These are phyloP conservation scores for Natator depressus DNA, from an alignment of 2,113 vertebrate species.

Conservation along the genomic window DNA sequence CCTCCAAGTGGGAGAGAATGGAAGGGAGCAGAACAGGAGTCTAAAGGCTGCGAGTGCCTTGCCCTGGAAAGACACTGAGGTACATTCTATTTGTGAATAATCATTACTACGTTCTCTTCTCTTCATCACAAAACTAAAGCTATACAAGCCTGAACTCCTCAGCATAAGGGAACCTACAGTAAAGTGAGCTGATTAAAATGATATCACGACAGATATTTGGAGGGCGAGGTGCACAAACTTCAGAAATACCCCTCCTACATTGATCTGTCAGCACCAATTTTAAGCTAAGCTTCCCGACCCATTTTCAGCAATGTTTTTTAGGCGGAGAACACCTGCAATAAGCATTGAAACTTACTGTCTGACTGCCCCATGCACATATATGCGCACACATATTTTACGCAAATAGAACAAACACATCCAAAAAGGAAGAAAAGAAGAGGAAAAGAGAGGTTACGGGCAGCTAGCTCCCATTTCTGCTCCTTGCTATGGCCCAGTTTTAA, in stretches of 20 bases:
- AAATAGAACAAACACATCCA: not conserved
- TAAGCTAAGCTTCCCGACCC: not conserved
- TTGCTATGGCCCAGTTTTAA: too few relatives aligned
- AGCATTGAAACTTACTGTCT: not conserved
- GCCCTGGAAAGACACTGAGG: not conserved
- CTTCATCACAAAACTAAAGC: not conserved
- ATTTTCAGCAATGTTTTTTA: not conserved
- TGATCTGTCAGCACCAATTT: slow-evolving; percentile 32
- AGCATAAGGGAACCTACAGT: not conserved
- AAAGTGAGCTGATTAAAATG: not conserved
- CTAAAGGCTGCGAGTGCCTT: not conserved
- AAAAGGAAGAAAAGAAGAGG: not conserved
- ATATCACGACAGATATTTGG: not conserved
- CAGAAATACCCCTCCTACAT: slow-evolving; percentile 29
- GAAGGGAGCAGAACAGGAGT: not conserved
- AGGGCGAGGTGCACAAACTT: not conserved
- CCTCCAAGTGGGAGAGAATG: not conserved
- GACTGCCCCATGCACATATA: not conserved
- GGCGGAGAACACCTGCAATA: not conserved
- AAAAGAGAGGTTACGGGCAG: not conserved
- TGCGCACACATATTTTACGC: not conserved
- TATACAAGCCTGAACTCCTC: not conserved
- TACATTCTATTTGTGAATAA: not conserved
- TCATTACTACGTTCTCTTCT: not conserved
- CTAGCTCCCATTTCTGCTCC: not conserved